Base-by-base conservation (phyloP, 1,140 invertebrate species). In the Leptinotarsa defecta region DNA sequence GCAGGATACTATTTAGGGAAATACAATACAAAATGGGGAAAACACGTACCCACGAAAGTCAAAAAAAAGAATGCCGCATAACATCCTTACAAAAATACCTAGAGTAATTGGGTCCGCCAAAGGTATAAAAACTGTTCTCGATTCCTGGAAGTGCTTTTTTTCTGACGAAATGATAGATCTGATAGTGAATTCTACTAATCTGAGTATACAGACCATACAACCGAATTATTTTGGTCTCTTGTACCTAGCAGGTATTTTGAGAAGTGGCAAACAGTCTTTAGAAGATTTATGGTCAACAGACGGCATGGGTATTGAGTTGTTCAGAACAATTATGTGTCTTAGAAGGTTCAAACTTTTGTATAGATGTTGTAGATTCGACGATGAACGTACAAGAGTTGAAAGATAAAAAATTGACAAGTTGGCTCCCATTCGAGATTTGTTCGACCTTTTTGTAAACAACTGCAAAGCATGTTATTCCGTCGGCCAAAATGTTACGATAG, bases 291-390 rank as follows among this genome's bases (percentile, higher is more conserved):
- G 82, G 84, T 86, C 84, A 84, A 81, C 83, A 43, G 83, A 85
- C 71, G 86, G 88, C 43, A 86, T 76, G 76, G 87, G 86, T 17
- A 78, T 86, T 63, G 79, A 85, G 63, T 86, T 86, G 73, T 82
- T 89, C 74, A 81, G 82, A 72, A 83, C 81, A 70, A 79, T 84
- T 13, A 89, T 89, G 87, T 86, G 81, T 61, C 79, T 85, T 75
- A 84, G 86, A 17, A 74, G 87, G 17, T 52, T 52, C 17, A 13
- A 17, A 13, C 17, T 52, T 52, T 17, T 52, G 13, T 17, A 73
- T 88, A 88, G 80, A 84, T 83, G 79, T 87, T 87, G 79, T 5
- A 81, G 85, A 71, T 89, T 89, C 83, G 86, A 89, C 74, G 83
- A 86, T 77, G 78, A 83, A 13, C 70, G 81, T 68, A 81, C 82